These are phyloP conservation scores for Pseudachorutes palmiensis DNA, from an alignment of 1,140 invertebrate genomes.

Conservation along the genomic window DNA sequence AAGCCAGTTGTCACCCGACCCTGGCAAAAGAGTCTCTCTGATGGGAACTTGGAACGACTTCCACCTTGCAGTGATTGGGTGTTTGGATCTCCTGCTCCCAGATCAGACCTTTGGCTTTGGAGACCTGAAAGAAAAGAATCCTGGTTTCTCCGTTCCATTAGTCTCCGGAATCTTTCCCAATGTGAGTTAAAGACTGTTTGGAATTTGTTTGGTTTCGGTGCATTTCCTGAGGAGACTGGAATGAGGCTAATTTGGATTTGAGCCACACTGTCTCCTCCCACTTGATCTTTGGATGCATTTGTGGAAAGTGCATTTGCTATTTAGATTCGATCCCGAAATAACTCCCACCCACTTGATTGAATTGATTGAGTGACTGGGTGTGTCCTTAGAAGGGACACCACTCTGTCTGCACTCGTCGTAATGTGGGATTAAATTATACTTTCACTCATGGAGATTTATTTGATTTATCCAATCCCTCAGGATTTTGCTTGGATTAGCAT, in stretches of 20 bases:
- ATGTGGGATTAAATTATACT: no score
- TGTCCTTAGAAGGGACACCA: no score
- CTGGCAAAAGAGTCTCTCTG: conserved; percentile 33
- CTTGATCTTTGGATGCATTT: not conserved
- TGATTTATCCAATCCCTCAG: no score
- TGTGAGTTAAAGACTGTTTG: conserved; percentile 16
- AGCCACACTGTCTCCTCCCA: not conserved
- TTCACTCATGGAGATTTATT: no score
- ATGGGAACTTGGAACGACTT: conserved; percentile 23
- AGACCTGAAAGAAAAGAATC: conserved; percentile 16
- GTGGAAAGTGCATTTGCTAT: not conserved
- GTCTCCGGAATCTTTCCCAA: conserved; percentile 29
- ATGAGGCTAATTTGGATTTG: not conserved
- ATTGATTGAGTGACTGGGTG: not conserved
- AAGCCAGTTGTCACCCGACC: not conserved
- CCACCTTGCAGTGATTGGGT: no score
- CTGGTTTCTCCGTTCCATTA: conserved; percentile 32
- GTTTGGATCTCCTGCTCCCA: no score
- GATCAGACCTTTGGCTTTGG: not conserved
- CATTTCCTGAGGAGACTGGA: not conserved
- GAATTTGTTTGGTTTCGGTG: not conserved
- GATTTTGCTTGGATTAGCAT: no score
- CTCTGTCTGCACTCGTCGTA: no score
- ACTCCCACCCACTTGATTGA: conserved; percentile 18
- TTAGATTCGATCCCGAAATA: not conserved